Evolutionary conservation across 2,797 vertebrate species (phyloP).

Genomic region (Nyctibius grandis): DNA sequence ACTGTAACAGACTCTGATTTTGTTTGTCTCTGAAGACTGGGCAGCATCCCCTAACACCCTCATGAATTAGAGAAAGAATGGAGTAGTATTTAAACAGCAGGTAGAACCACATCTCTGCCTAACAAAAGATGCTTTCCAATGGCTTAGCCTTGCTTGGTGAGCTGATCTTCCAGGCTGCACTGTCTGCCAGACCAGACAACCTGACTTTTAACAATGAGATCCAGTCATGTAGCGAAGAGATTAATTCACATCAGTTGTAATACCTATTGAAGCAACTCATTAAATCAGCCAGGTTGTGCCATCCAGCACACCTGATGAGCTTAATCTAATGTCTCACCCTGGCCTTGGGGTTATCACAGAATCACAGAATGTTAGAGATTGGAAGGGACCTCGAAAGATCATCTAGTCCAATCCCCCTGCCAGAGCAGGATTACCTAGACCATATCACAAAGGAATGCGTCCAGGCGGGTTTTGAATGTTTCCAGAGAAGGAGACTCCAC

Average conservation of each 20-base stretch:
- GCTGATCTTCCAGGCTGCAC: not conserved
- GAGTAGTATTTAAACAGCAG: not conserved
- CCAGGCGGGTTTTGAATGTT: too few species aligned
- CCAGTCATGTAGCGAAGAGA: not conserved
- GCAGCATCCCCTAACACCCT: not conserved
- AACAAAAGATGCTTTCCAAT: not conserved
- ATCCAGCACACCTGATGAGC: not conserved
- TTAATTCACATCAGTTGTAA: not conserved
- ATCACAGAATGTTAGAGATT: too few species aligned
- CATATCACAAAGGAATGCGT: too few species aligned
- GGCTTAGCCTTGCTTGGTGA: not conserved
- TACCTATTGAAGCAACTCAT: not conserved
- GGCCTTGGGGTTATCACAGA: not conserved
- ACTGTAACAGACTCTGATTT: not conserved
- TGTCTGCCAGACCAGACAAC: not conserved
- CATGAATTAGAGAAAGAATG: not conserved
- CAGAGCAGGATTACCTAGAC: too few species aligned
- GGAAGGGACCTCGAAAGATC: too few species aligned
- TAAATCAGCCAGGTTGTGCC: not conserved
- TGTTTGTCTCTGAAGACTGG: not conserved
- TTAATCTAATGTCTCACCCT: not conserved
- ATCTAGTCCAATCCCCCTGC: too few species aligned
- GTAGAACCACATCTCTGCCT: not conserved
- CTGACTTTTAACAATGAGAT: not conserved
- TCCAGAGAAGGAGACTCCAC: too few species aligned